Evolutionary conservation across 2,113 vertebrate species (phyloP).

Genomic region (Xiphias gladius): DNA sequence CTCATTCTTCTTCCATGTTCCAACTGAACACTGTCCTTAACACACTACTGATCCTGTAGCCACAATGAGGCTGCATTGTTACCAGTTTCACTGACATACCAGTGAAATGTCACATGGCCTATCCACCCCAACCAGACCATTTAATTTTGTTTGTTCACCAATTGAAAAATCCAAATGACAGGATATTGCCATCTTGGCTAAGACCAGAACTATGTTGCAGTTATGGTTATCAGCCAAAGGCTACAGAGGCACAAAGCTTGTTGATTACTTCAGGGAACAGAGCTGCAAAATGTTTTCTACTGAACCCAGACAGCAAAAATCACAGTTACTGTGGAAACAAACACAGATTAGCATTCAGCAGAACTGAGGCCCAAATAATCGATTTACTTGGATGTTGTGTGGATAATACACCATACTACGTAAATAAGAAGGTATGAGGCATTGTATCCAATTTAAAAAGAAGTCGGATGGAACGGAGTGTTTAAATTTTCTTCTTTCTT

Average conservation of each 20-base stretch:
- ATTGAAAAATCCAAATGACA: not conserved
- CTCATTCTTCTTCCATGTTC: conserved; percentile 40
- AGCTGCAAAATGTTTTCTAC: conserved; percentile 24
- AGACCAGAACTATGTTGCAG: conserved; percentile 1
- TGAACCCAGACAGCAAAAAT: conserved; percentile 33
- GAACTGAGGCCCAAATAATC: not conserved
- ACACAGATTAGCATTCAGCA: conserved; percentile 4
- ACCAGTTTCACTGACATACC: not conserved
- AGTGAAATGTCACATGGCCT: conserved; percentile 24
- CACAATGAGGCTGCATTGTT: conserved; percentile 1
- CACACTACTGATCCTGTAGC: not conserved
- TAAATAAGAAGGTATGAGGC: not conserved
- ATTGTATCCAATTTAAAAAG: not conserved
- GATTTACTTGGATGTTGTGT: not conserved
- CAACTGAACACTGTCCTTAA: conserved; percentile 14
- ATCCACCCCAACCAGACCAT: not conserved
- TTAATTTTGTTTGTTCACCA: conserved; percentile 21
- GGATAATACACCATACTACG: not conserved
- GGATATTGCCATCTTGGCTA: conserved; percentile 23
- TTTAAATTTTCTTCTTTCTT: not conserved
- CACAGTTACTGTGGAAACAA: conserved; percentile 33
- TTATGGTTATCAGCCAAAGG: conserved; percentile 25
- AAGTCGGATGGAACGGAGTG: too few species aligned
- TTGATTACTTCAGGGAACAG: not conserved
- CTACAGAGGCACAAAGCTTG: conserved; percentile 1